phyloP scores from a whole-genome alignment of 1,140 invertebrate genomes.

The Anagrus nilaparvatae region DNA sequence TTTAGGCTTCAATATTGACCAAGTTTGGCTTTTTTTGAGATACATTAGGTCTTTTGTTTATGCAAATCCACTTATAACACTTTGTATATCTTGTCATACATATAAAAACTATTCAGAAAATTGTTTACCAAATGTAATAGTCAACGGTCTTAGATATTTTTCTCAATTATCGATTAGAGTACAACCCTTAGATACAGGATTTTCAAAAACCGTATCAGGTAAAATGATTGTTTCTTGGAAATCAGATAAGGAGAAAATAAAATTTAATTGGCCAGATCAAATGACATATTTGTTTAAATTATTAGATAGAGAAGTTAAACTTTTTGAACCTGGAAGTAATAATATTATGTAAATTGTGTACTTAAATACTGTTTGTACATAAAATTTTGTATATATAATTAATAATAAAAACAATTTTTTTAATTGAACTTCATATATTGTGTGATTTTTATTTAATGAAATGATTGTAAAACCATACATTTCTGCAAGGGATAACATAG shows the following conservation, averaged over 20 bases:
- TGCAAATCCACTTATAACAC: constrained; percentile 27
- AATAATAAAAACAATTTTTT: too few species aligned
- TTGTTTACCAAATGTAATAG: constrained; percentile 37
- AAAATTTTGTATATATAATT: too few species aligned
- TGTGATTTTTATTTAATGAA: too few species aligned
- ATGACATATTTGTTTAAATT: constrained; percentile 55
- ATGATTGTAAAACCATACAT: too few species aligned
- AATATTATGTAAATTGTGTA: constrained; percentile 16
- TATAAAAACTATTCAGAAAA: constrained; percentile 43
- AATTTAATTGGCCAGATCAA: constrained; percentile 39
- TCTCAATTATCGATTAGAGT: constrained; percentile 51
- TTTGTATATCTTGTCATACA: constrained; percentile 43
- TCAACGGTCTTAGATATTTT: constrained; percentile 49
- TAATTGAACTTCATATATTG: too few species aligned
- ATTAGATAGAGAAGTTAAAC: constrained; percentile 58
- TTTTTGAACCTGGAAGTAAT: constrained; percentile 51
- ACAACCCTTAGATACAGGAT: constrained; percentile 53
- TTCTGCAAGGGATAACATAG: too few species aligned
- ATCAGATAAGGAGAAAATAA: constrained; percentile 36
- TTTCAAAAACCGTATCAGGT: constrained; percentile 57
- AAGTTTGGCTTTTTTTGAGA: constrained; percentile 46
- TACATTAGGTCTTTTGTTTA: constrained; percentile 29
- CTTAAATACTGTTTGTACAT: too few species aligned
- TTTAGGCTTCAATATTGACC: constrained; percentile 43
- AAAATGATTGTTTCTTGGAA: constrained; percentile 45